Evolutionary conservation across 30 jellyfish, hydroid and myxozoan species (phyloP), one percentile per base, ranked within the genome.

Genomic region (Cassiopea xamachana): DNA sequence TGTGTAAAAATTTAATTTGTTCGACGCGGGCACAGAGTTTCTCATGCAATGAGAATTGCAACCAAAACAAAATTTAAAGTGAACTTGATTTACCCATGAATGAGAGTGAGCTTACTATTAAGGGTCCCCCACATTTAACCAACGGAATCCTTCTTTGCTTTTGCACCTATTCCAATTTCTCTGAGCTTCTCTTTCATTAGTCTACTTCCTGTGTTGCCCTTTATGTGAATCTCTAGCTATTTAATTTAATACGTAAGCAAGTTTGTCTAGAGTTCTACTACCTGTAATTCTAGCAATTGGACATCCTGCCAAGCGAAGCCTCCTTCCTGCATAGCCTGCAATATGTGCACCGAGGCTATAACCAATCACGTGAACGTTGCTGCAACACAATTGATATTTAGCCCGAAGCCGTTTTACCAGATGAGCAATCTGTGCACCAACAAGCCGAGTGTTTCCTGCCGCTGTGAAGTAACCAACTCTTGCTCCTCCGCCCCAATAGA

Each of bases 401-500:
- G 60, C 69, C 47, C 71, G 77, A 48, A 94, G 76, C n/a, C 73
- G 9, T 81, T 84, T 86, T 1, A 94, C 58, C 79, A 94, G 86
- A 73, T 86, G 70, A 46, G 96, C 88, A 9, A 87, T 69, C 62
- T 88, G 97, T 18, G 96, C 97, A 18, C 98, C 99, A n/a, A 95
- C 97, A 46, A 95, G 89, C 4, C 99, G 87, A 18, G 90, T 62
- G 92, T 95, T 95, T 27, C 96, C 97, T 39, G 88, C 83, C 1
- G 99, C 97, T 73, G 74, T 93, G 73, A 85, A 91, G 81, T 95
- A 95, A 2, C 93, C 93, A 60, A 61, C 72, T 7, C 67, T 64
- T 46, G 98, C 89, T n/a, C 99, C 99, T 45, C 77, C 76, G 10
- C 87, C 81, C 99, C 99, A 95, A 72, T 87, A 96, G 45, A 85